Conservation (phyloP, 2,797 vertebrate species). For the Melanogrammus aeglefinus region DNA sequence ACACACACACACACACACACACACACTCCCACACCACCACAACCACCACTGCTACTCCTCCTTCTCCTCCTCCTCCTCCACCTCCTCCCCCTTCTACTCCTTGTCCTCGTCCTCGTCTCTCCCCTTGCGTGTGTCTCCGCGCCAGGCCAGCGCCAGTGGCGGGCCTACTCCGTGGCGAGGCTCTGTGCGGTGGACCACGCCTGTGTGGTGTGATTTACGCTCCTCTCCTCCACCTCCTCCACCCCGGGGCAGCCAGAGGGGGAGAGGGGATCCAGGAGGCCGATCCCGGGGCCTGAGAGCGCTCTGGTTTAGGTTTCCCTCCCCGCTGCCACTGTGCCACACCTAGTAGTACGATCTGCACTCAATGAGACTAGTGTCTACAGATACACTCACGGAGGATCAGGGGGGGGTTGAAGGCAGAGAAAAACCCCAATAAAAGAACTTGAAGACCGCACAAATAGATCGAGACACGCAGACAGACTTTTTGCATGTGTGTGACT, state of each 20-base stretch:
- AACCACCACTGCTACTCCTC: no score
- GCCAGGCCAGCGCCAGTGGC: constrained; percentile 49
- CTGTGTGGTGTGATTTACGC: constrained; percentile 68
- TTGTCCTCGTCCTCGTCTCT: constrained; percentile 36
- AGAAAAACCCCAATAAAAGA: constrained; percentile 56
- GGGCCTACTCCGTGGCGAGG: constrained; percentile 49
- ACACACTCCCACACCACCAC: no score
- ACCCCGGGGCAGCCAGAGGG: constrained; percentile 57
- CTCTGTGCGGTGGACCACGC: constrained; percentile 57
- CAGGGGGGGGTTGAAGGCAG: constrained; percentile 48
- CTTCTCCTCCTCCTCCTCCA: no score
- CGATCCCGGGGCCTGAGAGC: constrained; percentile 46
- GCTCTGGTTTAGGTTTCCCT: constrained; percentile 76
- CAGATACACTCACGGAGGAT: constrained; percentile 53
- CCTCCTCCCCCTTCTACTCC: no score
- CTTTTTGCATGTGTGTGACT: constrained; percentile 49
- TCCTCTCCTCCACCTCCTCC: constrained; percentile 54
- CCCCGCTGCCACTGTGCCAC: constrained; percentile 69
- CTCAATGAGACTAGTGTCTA: constrained; percentile 75
- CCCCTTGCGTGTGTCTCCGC: constrained; percentile 47
- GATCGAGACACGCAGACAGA: constrained; percentile 33
- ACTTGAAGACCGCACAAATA: constrained; percentile 48
- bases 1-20: no score
- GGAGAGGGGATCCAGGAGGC: constrained; percentile 58
- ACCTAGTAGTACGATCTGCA: constrained; percentile 69